Evolutionary conservation across 2,888 invertebrate genomes (phyloP), one percentile per base, ranked within the genome.

Genomic region (Ornithoptera priamus): DNA sequence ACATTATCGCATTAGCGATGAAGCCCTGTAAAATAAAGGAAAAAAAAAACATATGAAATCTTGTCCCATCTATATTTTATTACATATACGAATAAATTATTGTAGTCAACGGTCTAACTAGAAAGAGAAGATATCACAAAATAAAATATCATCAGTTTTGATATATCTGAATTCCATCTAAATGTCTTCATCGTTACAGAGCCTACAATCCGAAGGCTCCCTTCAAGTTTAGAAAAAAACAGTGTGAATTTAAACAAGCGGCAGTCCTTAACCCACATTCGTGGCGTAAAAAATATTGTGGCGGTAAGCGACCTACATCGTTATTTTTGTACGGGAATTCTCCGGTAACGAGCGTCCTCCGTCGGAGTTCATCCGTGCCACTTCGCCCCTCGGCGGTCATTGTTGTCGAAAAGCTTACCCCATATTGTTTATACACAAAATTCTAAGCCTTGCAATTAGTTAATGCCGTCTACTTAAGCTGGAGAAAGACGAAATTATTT

Each of bases 221-320:
- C 15, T 46, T 53, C 4, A 53, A 53, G 53, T 53, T 53, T 56
- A 10, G n/a, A 65, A 53, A 22, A 36, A 46, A 15, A 58, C 22
- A 17, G n/a, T 56, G 20, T 36, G 20, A 64, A 7, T 58, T 50
- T 5, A 57, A 72, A 70, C 62, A 68, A 72, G 70, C 61, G 58
- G 58, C 68, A 67, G 65, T 68, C 65, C 73, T 73, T 74, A 74
- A 73, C 75, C 75, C 71, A 72, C 74, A 74, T 75, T 69, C 71
- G 71, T 73, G 72, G 76, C 75, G 73, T 60, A 36, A 64, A 69
- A 64, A 69, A 69, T 20, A 42, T 62, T 56, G 62, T 62, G n/a
- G 70, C 71, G 66, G 69, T 72, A 71, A 72, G 66, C 77, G 79
- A 80, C 78, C 78, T 75, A 75, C 76, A 78, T 78, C 75, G 76